A percentile compares a stretch with the other conserved stretches of the same genome.
Evolutionary conservation across 2,797 vertebrate species (phyloP).

Genomic region (Eulemur rubriventer): DNA sequence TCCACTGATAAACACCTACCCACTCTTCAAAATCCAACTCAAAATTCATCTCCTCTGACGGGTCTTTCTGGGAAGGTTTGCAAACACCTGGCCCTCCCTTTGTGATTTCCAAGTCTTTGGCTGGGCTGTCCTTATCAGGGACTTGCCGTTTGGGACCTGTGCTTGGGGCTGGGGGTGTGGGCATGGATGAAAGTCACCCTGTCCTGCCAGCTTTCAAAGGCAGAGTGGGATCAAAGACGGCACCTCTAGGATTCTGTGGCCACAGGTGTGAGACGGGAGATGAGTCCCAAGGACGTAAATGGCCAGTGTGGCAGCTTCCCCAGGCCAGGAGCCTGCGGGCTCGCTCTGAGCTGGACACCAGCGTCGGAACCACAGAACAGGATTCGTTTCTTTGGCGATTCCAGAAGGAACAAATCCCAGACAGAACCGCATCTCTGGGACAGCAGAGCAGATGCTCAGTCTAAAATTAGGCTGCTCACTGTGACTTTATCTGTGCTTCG

Average conservation of each 20-base stretch:
- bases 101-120: background rate
- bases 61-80: background rate
- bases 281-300: background rate
- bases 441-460: constrained; percentile 85
- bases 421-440: constrained; percentile 79
- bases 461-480: constrained; percentile 87
- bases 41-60: background rate
- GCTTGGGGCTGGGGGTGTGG: background rate
- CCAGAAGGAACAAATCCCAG: constrained; percentile 77
- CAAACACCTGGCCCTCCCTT: background rate
- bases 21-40: constrained; percentile 9
- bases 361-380: constrained; percentile 69
- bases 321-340: background rate
- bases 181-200: background rate
- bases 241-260: background rate
- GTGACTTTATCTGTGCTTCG: constrained; percentile 79
- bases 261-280: background rate
- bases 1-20: background rate
- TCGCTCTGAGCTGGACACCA: constrained; percentile 40
- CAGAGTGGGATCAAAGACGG: background rate
- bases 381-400: constrained; percentile 75
- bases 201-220: background rate
- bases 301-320: background rate
- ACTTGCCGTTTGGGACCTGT: background rate
- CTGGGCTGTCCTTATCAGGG: background rate